These are phyloP conservation scores for Epinotia brunnichana DNA, from an alignment of 2,888 invertebrate species.

Conservation along the genomic window DNA sequence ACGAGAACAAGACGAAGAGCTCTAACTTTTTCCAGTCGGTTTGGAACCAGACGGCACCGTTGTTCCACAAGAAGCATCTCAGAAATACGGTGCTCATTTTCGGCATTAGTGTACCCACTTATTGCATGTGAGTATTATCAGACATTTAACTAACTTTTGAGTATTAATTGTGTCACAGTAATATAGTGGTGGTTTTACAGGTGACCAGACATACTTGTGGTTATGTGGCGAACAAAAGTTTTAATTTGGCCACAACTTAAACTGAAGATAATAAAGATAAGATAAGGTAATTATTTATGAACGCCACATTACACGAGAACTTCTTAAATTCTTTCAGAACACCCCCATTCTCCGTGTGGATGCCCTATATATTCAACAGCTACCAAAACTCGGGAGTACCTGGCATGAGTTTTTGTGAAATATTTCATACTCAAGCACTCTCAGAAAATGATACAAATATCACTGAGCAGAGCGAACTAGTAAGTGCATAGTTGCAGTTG, in stretches of 20 bases:
- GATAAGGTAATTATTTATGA: too few relatives aligned
- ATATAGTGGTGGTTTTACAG: too few relatives aligned
- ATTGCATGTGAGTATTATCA: slow-evolving; percentile 41
- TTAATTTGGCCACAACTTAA: background rate
- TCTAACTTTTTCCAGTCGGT: slow-evolving; percentile 39
- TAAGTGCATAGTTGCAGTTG: too few relatives aligned
- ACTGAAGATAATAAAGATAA: too few relatives aligned
- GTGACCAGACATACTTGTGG: too few relatives aligned
- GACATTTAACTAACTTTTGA: background rate
- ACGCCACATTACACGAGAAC: too few relatives aligned
- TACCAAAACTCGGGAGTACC: slow-evolving; percentile 15
- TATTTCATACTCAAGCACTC: slow-evolving; percentile 19
- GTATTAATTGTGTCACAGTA: too few relatives aligned
- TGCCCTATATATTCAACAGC: slow-evolving; percentile 42
- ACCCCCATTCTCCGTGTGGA: slow-evolving; percentile 41
- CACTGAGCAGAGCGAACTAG: background rate
- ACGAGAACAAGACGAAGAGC: slow-evolving; percentile 28
- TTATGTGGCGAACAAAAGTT: background rate
- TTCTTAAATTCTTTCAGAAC: slow-evolving; percentile 24
- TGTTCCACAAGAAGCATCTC: slow-evolving; percentile 39
- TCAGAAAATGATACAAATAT: background rate
- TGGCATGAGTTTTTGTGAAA: slow-evolving; percentile 35
- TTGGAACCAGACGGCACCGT: slow-evolving; percentile 44
- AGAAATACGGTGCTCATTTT: slow-evolving; percentile 40
- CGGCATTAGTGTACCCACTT: slow-evolving; percentile 38